Evolutionary conservation across 2,113 vertebrate species (phyloP).

Genomic region (Lethenteron camtschaticum): DNA sequence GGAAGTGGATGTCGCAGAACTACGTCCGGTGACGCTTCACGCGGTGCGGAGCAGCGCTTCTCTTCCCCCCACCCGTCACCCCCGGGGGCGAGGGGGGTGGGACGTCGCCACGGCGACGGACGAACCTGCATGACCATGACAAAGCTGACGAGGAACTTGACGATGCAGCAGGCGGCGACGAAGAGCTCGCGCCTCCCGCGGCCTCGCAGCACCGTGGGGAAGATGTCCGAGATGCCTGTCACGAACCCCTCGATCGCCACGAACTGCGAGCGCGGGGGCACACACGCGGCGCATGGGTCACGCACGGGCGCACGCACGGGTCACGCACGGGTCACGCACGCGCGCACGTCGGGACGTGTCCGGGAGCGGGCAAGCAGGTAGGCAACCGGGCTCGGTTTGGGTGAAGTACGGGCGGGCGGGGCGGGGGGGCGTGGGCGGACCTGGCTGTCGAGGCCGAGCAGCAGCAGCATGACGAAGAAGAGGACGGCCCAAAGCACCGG

Average conservation of each 20-base stretch:
- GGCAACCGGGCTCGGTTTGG: no score
- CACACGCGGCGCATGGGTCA: no score
- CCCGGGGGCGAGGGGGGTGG: background rate
- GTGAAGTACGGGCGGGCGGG: no score
- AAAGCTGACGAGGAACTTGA: background rate
- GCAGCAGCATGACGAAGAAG: no score
- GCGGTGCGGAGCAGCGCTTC: no score
- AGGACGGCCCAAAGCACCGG: no score
- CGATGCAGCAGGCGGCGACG: background rate
- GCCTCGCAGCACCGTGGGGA: slow-evolving; percentile 1
- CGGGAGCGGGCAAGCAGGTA: no score
- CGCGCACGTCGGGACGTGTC: no score
- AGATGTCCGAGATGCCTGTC: background rate
- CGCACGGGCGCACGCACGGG: no score
- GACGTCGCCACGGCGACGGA: background rate
- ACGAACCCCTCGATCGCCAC: background rate
- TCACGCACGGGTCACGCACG: no score
- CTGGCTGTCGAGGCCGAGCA: no score
- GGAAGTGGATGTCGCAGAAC: background rate
- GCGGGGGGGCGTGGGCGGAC: no score
- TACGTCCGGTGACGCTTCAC: background rate
- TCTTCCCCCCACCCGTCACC: background rate
- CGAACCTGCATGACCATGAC: slow-evolving; percentile 2
- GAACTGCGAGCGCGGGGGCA: background rate
- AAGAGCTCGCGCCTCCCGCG: background rate